Conservation (phyloP, 2,113 vertebrate genomes). For the Oreamnos americanus region DNA sequence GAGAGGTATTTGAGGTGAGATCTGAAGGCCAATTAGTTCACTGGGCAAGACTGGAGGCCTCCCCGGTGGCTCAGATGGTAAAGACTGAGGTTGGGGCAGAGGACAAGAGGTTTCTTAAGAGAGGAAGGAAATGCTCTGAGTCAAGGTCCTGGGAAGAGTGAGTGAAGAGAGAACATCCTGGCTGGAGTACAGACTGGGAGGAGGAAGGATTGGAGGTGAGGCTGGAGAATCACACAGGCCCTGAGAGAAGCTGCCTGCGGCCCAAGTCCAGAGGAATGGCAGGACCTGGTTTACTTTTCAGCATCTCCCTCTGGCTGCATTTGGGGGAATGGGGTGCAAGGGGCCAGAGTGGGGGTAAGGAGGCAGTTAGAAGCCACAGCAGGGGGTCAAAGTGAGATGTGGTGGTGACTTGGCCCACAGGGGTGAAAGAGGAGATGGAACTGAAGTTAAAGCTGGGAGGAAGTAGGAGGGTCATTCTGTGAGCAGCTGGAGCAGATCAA, state of each 20-base stretch:
- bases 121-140: neutral
- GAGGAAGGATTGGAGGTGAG: neutral
- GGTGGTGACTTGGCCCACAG: neutral
- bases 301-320: neutral
- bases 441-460: neutral
- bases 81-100: neutral
- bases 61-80: neutral
- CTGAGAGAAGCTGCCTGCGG: neutral
- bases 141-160: neutral
- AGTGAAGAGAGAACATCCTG: neutral
- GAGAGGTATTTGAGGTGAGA: neutral
- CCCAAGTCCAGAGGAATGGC: neutral
- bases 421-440: neutral
- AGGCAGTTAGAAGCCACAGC: neutral
- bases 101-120: neutral
- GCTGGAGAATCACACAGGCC: neutral
- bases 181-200: neutral
- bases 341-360: neutral
- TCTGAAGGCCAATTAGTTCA: neutral
- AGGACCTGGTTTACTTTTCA: neutral
- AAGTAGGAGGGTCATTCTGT: neutral
- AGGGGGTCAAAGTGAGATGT: neutral
- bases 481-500: neutral
- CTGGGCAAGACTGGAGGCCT: neutral
- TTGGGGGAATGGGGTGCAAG: neutral